Conservation (phyloP, 2,888 invertebrate genomes). For the Ophion ellenae region DNA sequence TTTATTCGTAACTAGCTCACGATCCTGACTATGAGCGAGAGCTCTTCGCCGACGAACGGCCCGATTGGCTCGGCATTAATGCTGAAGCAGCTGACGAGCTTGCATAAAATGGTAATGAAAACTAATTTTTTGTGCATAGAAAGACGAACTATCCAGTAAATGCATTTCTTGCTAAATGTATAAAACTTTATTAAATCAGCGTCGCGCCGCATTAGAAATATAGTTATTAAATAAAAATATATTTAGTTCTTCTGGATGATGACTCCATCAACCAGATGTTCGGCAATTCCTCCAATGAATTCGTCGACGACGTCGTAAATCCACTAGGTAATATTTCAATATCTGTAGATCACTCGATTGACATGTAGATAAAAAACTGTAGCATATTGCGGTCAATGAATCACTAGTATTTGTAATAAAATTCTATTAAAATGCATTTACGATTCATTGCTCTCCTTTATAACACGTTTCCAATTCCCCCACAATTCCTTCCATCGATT, state of each 20-base stretch:
- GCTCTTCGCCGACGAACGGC: slow-evolving; percentile 23
- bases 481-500: background rate
- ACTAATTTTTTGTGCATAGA: background rate
- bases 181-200: background rate
- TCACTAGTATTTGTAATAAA: too few species aligned
- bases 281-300: background rate
- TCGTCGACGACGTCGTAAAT: background rate
- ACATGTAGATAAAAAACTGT: background rate
- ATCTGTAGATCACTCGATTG: background rate
- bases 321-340: slow-evolving; percentile 5
- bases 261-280: background rate
- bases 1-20: background rate
- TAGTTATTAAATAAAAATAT: background rate
- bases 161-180: slow-evolving; percentile 1
- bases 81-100: background rate
- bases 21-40: slow-evolving; percentile 39
- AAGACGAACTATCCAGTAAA: slow-evolving; percentile 2
- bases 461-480: background rate
- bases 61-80: slow-evolving; percentile 27
- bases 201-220: too few species aligned
- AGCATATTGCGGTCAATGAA: background rate
- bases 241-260: background rate
- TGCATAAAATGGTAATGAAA: slow-evolving; percentile 2
- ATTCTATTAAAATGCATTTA: background rate
- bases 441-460: background rate